phyloP scores from a whole-genome alignment of 2,113 vertebrate species.

The Barnardius zonarius region DNA sequence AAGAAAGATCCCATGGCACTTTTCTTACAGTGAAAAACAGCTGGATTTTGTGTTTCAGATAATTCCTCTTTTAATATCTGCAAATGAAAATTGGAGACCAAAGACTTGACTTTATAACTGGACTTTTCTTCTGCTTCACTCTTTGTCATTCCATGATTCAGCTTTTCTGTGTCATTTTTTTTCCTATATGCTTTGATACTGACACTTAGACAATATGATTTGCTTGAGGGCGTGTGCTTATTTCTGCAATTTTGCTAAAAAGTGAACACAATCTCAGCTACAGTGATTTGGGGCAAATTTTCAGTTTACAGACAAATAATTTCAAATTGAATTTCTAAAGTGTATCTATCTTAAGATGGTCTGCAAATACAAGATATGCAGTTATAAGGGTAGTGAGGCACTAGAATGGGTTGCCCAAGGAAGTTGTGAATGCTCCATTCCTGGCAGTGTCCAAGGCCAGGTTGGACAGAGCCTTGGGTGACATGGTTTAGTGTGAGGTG shows the following conservation, averaged over 20 bases:
- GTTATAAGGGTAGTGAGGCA: not conserved
- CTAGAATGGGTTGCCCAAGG: too few species aligned
- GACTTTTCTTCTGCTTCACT: not conserved
- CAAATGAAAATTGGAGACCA: not conserved
- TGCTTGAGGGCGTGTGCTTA: not conserved
- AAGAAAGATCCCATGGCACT: not conserved
- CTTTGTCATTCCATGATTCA: not conserved
- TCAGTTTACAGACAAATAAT: not conserved
- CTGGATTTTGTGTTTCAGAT: not conserved
- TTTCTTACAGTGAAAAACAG: not conserved
- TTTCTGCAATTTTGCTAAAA: not conserved
- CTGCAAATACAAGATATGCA: not conserved
- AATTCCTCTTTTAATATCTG: not conserved
- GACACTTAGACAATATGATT: not conserved
- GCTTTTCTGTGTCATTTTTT: not conserved
- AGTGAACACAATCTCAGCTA: not conserved
- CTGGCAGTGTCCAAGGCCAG: too few species aligned
- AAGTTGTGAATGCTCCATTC: too few species aligned
- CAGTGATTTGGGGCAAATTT: rapidly evolving
- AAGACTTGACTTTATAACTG: not conserved
- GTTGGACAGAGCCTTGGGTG: too few species aligned
- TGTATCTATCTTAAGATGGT: not conserved
- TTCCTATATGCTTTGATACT: not conserved
- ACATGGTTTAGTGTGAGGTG: too few species aligned
- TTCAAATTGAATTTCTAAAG: not conserved